phyloP scores from a whole-genome alignment of 2,113 vertebrate genomes.

The Chionodraco myersi region DNA sequence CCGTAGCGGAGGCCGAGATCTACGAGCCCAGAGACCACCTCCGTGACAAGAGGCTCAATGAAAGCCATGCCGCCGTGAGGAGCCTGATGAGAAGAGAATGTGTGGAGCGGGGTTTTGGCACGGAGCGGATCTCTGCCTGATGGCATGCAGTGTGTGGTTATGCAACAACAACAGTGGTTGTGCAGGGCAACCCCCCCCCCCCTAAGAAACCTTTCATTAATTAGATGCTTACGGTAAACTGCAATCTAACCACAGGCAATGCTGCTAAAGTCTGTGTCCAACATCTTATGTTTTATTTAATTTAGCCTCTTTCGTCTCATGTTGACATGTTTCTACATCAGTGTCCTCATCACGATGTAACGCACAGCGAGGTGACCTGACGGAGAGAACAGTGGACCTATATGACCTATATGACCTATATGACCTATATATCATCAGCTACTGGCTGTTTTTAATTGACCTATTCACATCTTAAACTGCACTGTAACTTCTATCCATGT shows the following conservation, averaged over 20 bases:
- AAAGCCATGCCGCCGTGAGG: neutral
- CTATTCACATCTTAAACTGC: too few relatives aligned
- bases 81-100: slow-evolving; percentile 20
- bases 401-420: too few relatives aligned
- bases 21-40: too few relatives aligned
- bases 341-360: neutral
- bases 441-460: too few relatives aligned
- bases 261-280: neutral
- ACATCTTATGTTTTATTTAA: too few relatives aligned
- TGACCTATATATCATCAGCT: too few relatives aligned
- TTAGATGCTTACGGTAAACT: neutral
- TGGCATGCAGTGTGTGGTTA: slow-evolving; percentile 23
- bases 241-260: neutral
- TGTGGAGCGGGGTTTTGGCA: slow-evolving; percentile 3
- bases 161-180: slow-evolving; percentile 25
- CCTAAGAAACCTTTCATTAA: neutral
- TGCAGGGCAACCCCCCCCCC: neutral
- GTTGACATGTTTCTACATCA: neutral
- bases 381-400: too few relatives aligned
- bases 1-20: too few relatives aligned
- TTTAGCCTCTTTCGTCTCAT: too few relatives aligned
- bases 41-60: neutral
- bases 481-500: too few relatives aligned
- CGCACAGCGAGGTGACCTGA: too few relatives aligned
- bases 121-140: neutral